Evolutionary conservation across 2,888 invertebrate species (phyloP).

Genomic region (Synanthedon andrenaeformis): DNA sequence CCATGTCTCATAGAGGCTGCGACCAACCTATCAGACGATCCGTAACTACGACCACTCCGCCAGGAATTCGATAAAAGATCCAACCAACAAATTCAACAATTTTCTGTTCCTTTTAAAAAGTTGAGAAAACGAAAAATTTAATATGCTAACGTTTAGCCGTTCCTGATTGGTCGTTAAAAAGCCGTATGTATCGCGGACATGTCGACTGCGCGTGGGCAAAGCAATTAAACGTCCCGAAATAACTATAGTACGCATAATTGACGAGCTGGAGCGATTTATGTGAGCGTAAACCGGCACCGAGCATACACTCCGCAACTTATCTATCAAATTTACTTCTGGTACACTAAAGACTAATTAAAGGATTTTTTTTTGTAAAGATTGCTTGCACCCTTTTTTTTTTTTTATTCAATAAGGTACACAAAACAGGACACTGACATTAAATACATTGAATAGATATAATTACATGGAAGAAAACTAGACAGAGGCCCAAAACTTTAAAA

Average conservation of each 20-base stretch:
- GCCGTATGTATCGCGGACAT: not conserved
- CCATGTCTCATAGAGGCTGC: too few relatives aligned
- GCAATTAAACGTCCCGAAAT: slow-evolving; percentile 61
- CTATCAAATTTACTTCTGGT: too few relatives aligned
- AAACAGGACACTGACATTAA: too few relatives aligned
- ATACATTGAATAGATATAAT: too few relatives aligned
- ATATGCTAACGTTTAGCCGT: not conserved
- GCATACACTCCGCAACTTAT: not conserved
- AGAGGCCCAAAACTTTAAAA: too few relatives aligned
- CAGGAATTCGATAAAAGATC: not conserved
- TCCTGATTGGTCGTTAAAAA: not conserved
- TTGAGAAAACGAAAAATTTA: not conserved
- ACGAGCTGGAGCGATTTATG: slow-evolving; percentile 48
- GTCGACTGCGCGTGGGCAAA: slow-evolving; percentile 41
- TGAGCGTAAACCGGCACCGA: slow-evolving; percentile 6
- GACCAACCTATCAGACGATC: too few relatives aligned
- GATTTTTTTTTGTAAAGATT: too few relatives aligned
- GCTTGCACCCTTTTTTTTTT: too few relatives aligned
- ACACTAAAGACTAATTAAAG: too few relatives aligned
- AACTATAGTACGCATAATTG: slow-evolving; percentile 48
- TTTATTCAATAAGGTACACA: too few relatives aligned
- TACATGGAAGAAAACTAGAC: too few relatives aligned
- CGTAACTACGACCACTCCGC: too few relatives aligned
- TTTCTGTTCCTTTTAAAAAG: slow-evolving; percentile 3
- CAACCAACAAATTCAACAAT: slow-evolving; percentile 7